These are phyloP conservation scores for Meloidogyne exigua DNA, from an alignment of 1,140 invertebrate genomes.

Conservation along the genomic window DNA sequence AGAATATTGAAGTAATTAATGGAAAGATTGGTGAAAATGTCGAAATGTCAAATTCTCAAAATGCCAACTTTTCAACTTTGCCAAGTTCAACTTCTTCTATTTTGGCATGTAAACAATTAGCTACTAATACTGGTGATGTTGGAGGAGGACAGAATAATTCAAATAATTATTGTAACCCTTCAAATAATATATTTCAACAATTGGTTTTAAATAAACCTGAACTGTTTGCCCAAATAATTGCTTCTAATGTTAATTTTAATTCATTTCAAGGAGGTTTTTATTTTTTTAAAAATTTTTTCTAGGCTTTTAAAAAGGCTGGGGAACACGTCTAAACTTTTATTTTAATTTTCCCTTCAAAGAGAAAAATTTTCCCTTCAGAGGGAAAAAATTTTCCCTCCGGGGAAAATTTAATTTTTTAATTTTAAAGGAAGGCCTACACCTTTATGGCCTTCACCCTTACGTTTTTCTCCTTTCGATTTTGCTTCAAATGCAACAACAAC, in stretches of 20 bases:
- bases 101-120: too few species aligned
- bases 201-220: neutral
- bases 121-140: too few species aligned
- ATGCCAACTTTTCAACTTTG: neutral
- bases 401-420: neutral
- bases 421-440: neutral
- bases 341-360: too few species aligned
- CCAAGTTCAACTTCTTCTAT: too few species aligned
- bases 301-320: too few species aligned
- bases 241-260: neutral
- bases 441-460: slow-evolving; percentile 15
- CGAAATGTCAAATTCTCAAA: neutral
- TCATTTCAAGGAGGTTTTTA: neutral
- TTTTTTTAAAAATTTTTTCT: neutral
- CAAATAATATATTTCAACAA: neutral
- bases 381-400: too few species aligned
- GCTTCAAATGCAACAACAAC: neutral
- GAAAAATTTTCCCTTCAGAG: too few species aligned
- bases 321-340: too few species aligned
- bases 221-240: neutral
- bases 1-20: neutral
- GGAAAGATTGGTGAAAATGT: neutral
- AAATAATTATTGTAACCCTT: neutral
- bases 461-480: slow-evolving; percentile 2
- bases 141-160: neutral